Base-by-base conservation (phyloP, 1,140 invertebrate species). In the Conopomorpha cramerella region DNA sequence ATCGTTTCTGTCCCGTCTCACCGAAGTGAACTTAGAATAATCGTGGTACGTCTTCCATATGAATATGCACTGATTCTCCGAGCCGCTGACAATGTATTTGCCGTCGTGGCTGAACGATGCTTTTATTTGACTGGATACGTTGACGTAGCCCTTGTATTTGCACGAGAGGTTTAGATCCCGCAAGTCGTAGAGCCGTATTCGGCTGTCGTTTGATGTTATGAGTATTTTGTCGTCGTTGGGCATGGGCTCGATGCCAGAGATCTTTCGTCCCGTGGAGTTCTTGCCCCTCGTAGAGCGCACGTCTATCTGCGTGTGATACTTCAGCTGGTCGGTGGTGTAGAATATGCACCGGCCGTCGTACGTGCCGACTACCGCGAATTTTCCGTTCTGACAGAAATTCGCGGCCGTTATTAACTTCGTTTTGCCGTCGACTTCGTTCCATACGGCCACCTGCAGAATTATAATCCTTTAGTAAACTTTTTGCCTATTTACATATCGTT, bases 311-410 rank as follows among this genome's bases (percentile, higher is more conserved):
- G 96, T 99, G 70, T 98, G 94, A 77, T 99, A 99, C 57, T 98
- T 98, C 1, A 99, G 78, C 63, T 98, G 95, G 82, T 99, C 96
- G 7, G 95, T 98, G 16, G 87, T 96, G 72, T 98, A 99, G 80
- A 99, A 99, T 54, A 99, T 95, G 71, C 96, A 99, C 29, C 95
- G 84, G 2, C 97, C 97, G 78, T 98, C 95, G 77, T 99, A 99
- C 0, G 91, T 91, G n/a, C 96, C 96, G 0, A 99, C 94, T 0
- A 98, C 95, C 0, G 95, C 95, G 78, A 97, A 97, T 73, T 96
- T 96, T 7, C 96, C 96, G 80, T 98, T 97, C 51, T 93, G 92
- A 59, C 95, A 98, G 72, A 99, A 99, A 67, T 96, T 98, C 0
- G 96, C 95, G 0, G 96, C 94, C 0, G 96, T 99, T 57, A 99